Percentiles rank a stretch among this genome's conserved stretches.
Conservation (phyloP, 2,797 vertebrate genomes). For the Sebastes aleutianus region DNA sequence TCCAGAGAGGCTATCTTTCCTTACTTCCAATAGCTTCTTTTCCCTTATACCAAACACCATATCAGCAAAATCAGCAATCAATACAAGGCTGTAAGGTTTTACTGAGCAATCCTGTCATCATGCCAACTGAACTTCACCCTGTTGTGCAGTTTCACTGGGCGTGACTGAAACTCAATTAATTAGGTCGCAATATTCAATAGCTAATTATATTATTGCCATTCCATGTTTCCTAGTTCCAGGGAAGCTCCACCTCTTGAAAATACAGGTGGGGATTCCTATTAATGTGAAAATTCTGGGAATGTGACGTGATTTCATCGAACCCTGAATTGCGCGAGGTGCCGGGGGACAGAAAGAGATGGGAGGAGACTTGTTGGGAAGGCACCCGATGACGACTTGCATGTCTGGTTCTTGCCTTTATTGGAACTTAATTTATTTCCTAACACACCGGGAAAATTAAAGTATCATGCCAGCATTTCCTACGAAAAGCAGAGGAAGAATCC, state of each 20-base stretch:
- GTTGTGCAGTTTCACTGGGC: constrained; percentile 1
- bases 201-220: neutral
- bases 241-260: neutral
- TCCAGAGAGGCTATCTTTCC: constrained; percentile 1
- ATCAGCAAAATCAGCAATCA: neutral
- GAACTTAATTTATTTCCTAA: neutral
- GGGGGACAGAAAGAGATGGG: neutral
- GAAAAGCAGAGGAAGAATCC: neutral
- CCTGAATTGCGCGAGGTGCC: neutral
- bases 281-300: constrained; percentile 13
- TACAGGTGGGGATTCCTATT: neutral
- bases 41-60: neutral
- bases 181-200: neutral
- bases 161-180: constrained; percentile 2
- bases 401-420: constrained; percentile 16
- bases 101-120: too few species aligned
- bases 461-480: neutral
- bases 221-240: neutral
- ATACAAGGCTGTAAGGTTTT: neutral
- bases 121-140: constrained; percentile 13
- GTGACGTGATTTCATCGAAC: constrained; percentile 4
- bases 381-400: constrained; percentile 2
- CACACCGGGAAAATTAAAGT: neutral
- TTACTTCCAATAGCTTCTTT: neutral
- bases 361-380: neutral